phyloP scores from a whole-genome alignment of 2,888 invertebrate species.

The Xylophagus ater region DNA sequence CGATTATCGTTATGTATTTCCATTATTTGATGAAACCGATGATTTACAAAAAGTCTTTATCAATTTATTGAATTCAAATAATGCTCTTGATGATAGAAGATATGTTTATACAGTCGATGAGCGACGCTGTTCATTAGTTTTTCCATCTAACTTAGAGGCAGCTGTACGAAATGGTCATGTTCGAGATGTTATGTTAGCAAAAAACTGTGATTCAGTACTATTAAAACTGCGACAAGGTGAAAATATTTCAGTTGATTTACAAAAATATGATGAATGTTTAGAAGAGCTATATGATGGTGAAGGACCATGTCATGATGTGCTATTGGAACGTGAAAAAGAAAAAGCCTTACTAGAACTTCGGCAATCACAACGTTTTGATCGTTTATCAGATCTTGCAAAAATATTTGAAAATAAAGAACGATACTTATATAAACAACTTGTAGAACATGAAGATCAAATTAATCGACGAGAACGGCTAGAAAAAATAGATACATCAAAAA shows the following conservation, averaged over 20 bases:
- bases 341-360: conserved; percentile 45
- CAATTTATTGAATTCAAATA: conserved; percentile 50
- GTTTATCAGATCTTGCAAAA: conserved; percentile 53
- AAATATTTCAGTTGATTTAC: conserved; percentile 61
- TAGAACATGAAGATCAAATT: conserved; percentile 43
- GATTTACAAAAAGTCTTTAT: conserved; percentile 53
- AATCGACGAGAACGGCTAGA: conserved; percentile 42
- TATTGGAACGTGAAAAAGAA: conserved; percentile 48
- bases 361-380: conserved; percentile 49
- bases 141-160: conserved; percentile 60
- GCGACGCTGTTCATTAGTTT: conserved; percentile 60
- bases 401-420: conserved; percentile 67
- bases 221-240: conserved; percentile 62
- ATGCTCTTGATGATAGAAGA: conserved; percentile 44
- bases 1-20: conserved; percentile 64
- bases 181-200: conserved; percentile 63
- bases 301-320: conserved; percentile 53
- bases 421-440: conserved; percentile 46
- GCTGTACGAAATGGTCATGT: conserved; percentile 69
- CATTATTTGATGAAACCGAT: conserved; percentile 55
- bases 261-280: conserved; percentile 44
- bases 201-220: conserved; percentile 61
- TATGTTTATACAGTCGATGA: conserved; percentile 69
- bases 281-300: conserved; percentile 55
- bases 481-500: conserved; percentile 34